Conservation (phyloP, 2,888 invertebrate genomes). For the Drosophila merina region DNA sequence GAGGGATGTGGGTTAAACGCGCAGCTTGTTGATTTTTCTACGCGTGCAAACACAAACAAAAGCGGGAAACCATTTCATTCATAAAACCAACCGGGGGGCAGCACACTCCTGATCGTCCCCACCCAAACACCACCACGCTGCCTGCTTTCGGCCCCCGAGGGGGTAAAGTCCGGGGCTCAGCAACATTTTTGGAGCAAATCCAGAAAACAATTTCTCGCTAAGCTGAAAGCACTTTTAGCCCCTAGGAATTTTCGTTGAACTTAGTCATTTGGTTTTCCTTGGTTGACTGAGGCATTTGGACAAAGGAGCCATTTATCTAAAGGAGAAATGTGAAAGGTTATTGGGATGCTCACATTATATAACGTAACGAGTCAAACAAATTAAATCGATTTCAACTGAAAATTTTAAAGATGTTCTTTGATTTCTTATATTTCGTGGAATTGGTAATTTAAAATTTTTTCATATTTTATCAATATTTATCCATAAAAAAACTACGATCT, state of each 20-base stretch:
- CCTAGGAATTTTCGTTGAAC: conserved; percentile 21
- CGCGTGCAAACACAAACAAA: conserved; percentile 60
- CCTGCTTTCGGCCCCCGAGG: not conserved
- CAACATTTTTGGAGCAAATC: conserved; percentile 19
- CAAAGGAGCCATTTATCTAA: conserved; percentile 5
- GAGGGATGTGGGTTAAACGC: conserved; percentile 29
- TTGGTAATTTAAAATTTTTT: not conserved
- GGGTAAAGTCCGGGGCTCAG: not conserved
- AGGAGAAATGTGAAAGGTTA: conserved; percentile 26
- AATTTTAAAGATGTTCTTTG: too few species aligned
- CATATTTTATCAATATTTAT: too few species aligned
- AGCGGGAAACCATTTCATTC: conserved; percentile 65
- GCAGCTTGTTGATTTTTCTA: conserved; percentile 73
- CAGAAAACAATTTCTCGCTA: conserved; percentile 40
- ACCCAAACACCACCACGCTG: not conserved
- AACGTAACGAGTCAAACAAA: not conserved
- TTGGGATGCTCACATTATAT: not conserved
- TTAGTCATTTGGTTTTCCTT: conserved; percentile 13
- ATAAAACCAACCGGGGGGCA: conserved; percentile 33
- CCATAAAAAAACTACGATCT: not conserved
- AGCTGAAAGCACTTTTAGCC: conserved; percentile 42
- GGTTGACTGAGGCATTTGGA: not conserved
- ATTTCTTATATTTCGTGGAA: too few species aligned
- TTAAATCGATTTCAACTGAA: too few species aligned
- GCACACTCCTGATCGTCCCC: not conserved